These are phyloP conservation scores for Chionis minor DNA, from an alignment of 2,113 vertebrate genomes.

Conservation along the genomic window DNA sequence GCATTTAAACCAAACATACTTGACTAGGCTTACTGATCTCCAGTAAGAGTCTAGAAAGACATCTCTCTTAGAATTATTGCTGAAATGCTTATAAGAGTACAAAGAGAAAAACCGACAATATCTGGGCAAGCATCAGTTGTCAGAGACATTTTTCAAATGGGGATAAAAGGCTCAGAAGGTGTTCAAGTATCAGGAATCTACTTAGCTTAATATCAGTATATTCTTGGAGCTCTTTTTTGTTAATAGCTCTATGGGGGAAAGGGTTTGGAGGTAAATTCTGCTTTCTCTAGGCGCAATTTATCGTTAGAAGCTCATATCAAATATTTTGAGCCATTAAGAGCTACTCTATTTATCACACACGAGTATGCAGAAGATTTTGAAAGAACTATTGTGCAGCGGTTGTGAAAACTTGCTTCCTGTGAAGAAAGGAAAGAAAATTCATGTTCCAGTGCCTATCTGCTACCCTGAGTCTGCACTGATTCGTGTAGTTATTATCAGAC, in stretches of 20 bases:
- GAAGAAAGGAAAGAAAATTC: neutral
- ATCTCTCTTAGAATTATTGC: slow-evolving; percentile 36
- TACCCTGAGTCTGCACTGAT: neutral
- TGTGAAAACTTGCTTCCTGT: neutral
- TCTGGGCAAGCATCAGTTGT: slow-evolving; percentile 30
- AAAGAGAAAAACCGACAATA: slow-evolving; percentile 13
- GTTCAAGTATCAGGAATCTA: slow-evolving; percentile 44
- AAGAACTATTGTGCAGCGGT: neutral
- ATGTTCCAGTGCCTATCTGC: neutral
- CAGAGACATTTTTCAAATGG: neutral
- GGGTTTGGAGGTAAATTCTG: slow-evolving; percentile 25
- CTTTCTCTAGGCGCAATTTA: slow-evolving; percentile 29
- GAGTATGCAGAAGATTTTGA: neutral
- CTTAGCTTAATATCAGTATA: slow-evolving; percentile 45
- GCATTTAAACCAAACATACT: slow-evolving; percentile 33
- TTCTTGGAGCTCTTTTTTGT: slow-evolving; percentile 33
- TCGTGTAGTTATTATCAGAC: neutral
- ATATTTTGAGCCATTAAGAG: slow-evolving; percentile 51
- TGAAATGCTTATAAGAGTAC: slow-evolving; percentile 26
- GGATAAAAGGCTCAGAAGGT: slow-evolving; percentile 47
- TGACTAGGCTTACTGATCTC: neutral
- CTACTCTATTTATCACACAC: neutral
- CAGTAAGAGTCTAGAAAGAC: slow-evolving; percentile 22
- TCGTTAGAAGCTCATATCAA: slow-evolving; percentile 38
- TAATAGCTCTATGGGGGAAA: slow-evolving; percentile 33